Evolutionary conservation across 37 sponge, comb jelly and placozoan genomes (phyloP).

Genomic region (Petrosia ficiformis): DNA sequence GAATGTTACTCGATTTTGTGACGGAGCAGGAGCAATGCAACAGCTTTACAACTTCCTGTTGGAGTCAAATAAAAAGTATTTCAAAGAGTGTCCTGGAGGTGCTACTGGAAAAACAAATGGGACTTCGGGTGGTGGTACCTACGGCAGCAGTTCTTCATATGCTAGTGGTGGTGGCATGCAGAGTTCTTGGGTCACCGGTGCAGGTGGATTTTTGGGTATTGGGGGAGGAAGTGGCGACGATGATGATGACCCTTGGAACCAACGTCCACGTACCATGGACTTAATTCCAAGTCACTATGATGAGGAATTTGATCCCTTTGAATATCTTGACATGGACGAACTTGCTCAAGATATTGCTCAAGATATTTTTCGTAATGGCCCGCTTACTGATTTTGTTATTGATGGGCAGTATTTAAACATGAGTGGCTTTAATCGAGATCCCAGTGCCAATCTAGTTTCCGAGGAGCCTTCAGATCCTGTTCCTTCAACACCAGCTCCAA

Average conservation of each 20-base stretch:
- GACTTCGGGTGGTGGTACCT: not conserved
- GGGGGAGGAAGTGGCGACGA: constrained; percentile 20
- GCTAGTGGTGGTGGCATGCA: not conserved
- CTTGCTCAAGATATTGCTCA: not conserved
- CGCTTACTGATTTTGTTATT: not conserved
- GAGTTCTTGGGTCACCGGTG: not conserved
- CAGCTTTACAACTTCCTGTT: too few relatives aligned
- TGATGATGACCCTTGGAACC: constrained; percentile 2
- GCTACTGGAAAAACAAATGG: not conserved
- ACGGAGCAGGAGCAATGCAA: too few relatives aligned
- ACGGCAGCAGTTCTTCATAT: not conserved
- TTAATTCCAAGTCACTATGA: constrained; percentile 6
- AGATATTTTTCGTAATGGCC: not conserved
- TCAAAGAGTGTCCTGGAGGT: not conserved
- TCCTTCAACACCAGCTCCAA: not conserved
- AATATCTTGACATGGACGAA: not conserved
- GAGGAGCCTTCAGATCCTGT: not conserved
- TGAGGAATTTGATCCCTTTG: not conserved
- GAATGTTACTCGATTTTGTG: too few relatives aligned
- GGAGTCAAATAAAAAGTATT: not conserved
- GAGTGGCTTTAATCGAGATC: not conserved
- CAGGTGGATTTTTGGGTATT: not conserved
- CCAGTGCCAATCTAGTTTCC: not conserved
- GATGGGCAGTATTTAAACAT: not conserved
- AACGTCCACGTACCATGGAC: not conserved